Base-by-base conservation (phyloP, 2,113 vertebrate genomes). In the Microtus ochrogaster region DNA sequence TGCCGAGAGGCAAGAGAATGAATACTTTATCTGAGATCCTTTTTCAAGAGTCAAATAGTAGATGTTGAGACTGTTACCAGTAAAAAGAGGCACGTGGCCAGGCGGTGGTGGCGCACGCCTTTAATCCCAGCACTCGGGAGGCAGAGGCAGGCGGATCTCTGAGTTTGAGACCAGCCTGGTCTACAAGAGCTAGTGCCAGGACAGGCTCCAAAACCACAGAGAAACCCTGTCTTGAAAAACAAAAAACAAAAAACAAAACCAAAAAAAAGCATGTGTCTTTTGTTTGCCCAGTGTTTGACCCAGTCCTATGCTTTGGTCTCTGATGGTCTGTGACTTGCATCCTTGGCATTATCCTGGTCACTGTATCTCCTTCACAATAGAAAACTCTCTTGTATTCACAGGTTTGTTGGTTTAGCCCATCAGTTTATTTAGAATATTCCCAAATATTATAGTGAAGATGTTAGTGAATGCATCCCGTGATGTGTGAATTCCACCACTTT, bases 311-410 rank as follows among this genome's bases (percentile, higher is more conserved):
- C 65, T 91, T 89, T 90, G 63, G 24, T 3, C 3, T 87, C 68
- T 83, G 2, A 3, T 36, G 6, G 44, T 33, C 52, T 77, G 8
- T 70, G 63, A 24, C 2, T 0, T 24, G 24, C 55, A 7, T 65
- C 33, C 61, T 65, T 41, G 52, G 36, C 17, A n/a, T 68, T 72
- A 39, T 63, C 4, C 8, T 6, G 2, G 33, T 61, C 33, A n/a
- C 47, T 12, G 12, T 55, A 70, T 97, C 81, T 49, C 36, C 63
- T 92, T 90, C 55, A 44, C 73, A 87, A 89, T 33, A 55, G 88
- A 49, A 84, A 79, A 36, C 13, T 61, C 47, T n/a, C 65, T 86
- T 76, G 66, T 68, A 72, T 58, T 76, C 81, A n/a, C 73, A 3
- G 21, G 17, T 55, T 79, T 11, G 19, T 77, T 84, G 24, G 70